A percentile compares a stretch with the other conserved stretches of the same genome.
Conservation (phyloP, 2,888 invertebrate species). For the Frankliniella intonsa region DNA sequence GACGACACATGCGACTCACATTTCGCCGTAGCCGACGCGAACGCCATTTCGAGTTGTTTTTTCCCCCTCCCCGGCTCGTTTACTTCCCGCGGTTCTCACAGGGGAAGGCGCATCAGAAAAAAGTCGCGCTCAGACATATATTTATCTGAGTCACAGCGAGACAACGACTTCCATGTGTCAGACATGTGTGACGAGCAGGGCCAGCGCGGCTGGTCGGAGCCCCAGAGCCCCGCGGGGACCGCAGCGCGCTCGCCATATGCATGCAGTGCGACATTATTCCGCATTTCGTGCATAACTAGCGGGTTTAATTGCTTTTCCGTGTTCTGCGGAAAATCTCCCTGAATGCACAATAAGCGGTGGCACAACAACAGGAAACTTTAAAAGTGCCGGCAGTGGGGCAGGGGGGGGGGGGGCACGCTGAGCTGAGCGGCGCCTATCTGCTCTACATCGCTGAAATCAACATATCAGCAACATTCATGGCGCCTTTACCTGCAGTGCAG, state of each 20-base stretch:
- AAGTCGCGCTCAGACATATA: too few relatives aligned
- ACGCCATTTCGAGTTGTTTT: too few relatives aligned
- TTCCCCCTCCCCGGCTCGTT: too few relatives aligned
- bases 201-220: neutral
- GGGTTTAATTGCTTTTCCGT: conserved; percentile 17
- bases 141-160: too few relatives aligned
- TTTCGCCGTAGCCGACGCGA: too few relatives aligned
- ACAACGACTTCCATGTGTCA: too few relatives aligned
- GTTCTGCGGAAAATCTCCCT: neutral
- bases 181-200: too few relatives aligned
- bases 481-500: neutral
- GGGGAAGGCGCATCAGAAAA: too few relatives aligned
- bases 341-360: too few relatives aligned
- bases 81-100: too few relatives aligned
- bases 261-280: neutral
- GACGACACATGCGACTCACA: too few relatives aligned
- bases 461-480: conserved; percentile 17
- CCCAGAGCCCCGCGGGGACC: neutral
- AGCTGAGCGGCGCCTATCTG: neutral
- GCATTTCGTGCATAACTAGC: neutral
- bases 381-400: neutral
- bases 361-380: neutral
- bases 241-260: neutral
- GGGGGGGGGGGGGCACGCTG: neutral
- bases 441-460: conserved; percentile 10